These are phyloP conservation scores for Troglohyphantes excavatus DNA, from an alignment of 2,888 invertebrate species.

Conservation along the genomic window DNA sequence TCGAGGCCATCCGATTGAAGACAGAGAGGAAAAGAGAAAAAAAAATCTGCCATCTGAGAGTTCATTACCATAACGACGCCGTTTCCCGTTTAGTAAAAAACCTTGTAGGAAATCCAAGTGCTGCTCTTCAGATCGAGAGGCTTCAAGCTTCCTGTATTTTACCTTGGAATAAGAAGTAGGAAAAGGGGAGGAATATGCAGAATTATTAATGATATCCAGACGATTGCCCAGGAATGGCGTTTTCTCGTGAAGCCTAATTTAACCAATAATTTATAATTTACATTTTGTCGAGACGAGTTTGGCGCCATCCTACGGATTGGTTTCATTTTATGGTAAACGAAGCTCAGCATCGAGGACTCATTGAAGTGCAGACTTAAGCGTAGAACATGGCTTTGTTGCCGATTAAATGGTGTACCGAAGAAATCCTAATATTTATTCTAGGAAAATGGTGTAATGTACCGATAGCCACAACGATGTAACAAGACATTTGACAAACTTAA, in stretches of 20 bases:
- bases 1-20: neutral
- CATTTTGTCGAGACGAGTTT: too few relatives aligned
- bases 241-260: neutral
- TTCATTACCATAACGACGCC: constrained; percentile 45
- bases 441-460: too few relatives aligned
- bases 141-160: neutral
- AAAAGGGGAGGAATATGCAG: neutral
- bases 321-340: too few relatives aligned
- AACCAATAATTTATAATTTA: too few relatives aligned
- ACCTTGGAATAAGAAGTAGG: constrained; percentile 3
- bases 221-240: neutral
- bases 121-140: neutral
- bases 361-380: too few relatives aligned
- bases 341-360: too few relatives aligned
- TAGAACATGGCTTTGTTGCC: too few relatives aligned
- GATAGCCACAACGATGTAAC: too few relatives aligned
- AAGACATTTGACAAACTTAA: too few relatives aligned
- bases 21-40: neutral
- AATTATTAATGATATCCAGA: neutral
- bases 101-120: neutral
- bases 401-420: too few relatives aligned
- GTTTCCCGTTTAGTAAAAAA: constrained; percentile 29
- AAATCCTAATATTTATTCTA: too few relatives aligned
- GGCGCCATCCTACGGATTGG: too few relatives aligned
- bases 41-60: neutral